A percentile compares a stretch with the other conserved stretches of the same genome.
Evolutionary conservation across 2,888 invertebrate species (phyloP).

Genomic region (Athalia circularis): DNA sequence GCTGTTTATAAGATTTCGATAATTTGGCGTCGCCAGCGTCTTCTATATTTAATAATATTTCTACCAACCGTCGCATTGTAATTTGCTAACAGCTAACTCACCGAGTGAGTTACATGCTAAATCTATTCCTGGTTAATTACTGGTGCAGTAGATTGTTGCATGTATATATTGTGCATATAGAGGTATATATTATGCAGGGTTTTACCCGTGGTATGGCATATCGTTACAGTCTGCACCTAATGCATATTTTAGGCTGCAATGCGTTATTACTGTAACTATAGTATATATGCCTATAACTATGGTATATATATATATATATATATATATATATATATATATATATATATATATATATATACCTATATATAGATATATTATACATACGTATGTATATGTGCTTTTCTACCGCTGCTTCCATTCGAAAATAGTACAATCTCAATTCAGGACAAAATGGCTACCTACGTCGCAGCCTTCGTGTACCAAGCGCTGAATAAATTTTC

Average conservation of each 20-base stretch:
- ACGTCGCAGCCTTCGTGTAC: no score
- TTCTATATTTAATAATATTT: background rate
- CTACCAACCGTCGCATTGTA: background rate
- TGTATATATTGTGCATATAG: background rate
- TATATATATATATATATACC: no score
- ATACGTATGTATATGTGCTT: background rate
- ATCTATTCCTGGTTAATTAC: constrained; percentile 25
- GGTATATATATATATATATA: background rate
- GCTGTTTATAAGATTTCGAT: background rate
- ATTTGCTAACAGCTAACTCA: background rate
- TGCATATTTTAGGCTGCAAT: constrained; percentile 2
- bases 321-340: constrained; percentile 6
- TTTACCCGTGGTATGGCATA: no score
- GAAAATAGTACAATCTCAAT: no score
- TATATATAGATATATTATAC: background rate
- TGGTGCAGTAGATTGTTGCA: background rate
- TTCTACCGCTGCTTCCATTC: background rate
- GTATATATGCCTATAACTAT: background rate
- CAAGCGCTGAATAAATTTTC: no score
- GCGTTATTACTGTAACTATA: background rate
- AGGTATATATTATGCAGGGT: no score
- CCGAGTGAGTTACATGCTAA: background rate
- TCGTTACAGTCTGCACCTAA: no score
- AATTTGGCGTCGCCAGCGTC: background rate
- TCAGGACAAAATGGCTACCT: no score